Evolutionary conservation across 2,797 vertebrate genomes (phyloP).

Genomic region (Atherinosoma microstoma): DNA sequence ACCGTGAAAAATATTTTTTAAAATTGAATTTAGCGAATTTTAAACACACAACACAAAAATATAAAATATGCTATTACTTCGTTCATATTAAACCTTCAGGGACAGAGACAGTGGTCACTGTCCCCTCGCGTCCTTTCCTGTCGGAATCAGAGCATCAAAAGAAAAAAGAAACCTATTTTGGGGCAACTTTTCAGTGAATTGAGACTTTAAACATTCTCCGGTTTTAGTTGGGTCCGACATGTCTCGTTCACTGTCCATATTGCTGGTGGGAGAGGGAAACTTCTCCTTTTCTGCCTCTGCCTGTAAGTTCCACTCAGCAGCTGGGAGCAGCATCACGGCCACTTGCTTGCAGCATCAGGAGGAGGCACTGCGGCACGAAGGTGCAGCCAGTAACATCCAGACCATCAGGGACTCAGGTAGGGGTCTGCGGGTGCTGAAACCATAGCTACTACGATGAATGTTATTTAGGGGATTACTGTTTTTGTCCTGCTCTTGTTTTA

Average conservation of each 20-base stretch:
- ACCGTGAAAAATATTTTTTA: background rate
- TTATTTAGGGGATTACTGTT: background rate
- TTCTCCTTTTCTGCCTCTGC: slow-evolving; percentile 91
- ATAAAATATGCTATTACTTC: slow-evolving; percentile 8
- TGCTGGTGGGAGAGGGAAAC: slow-evolving; percentile 96
- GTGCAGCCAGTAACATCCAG: slow-evolving; percentile 78
- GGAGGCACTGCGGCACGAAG: slow-evolving; percentile 71
- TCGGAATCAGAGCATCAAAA: background rate
- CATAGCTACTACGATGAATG: background rate
- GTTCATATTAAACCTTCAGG: slow-evolving; percentile 4
- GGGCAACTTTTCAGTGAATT: background rate
- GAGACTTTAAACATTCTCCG: background rate
- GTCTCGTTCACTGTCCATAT: slow-evolving; percentile 71
- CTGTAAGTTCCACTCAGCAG: slow-evolving; percentile 52
- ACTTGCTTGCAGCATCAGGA: slow-evolving; percentile 86
- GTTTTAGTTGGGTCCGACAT: slow-evolving; percentile 37
- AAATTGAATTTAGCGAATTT: background rate
- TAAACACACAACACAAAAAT: background rate
- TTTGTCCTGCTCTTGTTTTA: background rate
- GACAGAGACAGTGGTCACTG: slow-evolving; percentile 6
- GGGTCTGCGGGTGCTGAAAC: background rate
- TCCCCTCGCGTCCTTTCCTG: background rate
- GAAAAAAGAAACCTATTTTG: background rate
- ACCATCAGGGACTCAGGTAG: slow-evolving; percentile 85
- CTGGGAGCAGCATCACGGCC: slow-evolving; percentile 79